These are phyloP conservation scores for Drosophila algonquin DNA, from an alignment of 2,888 invertebrate species.

Conservation along the genomic window DNA sequence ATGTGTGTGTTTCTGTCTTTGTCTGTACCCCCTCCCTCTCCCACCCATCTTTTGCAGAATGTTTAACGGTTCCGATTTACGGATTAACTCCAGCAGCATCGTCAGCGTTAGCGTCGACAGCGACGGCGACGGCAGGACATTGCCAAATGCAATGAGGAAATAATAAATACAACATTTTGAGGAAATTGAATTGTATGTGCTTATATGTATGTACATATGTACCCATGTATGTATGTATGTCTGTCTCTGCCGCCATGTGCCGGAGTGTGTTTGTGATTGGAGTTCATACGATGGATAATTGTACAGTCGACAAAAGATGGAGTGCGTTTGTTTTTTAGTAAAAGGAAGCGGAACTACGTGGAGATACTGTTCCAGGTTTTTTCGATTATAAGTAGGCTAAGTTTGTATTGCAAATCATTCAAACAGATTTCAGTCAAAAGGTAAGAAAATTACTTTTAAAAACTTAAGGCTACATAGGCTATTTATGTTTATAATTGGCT, in stretches of 20 bases:
- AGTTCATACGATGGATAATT: conserved; percentile 20
- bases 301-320: conserved; percentile 51
- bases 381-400: background rate
- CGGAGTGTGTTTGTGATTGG: conserved; percentile 32
- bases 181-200: conserved; percentile 79
- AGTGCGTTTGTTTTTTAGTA: too few relatives aligned
- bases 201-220: conserved; percentile 33
- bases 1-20: conserved; percentile 35
- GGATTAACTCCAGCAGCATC: conserved; percentile 57
- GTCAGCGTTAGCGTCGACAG: background rate
- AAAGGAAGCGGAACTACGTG: too few relatives aligned
- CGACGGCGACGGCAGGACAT: conserved; percentile 32
- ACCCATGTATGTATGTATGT: conserved; percentile 31
- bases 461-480: too few relatives aligned
- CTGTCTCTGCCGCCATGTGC: conserved; percentile 15
- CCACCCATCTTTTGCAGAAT: conserved; percentile 10
- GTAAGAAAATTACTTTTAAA: too few relatives aligned
- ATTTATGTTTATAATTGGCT: too few relatives aligned
- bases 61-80: conserved; percentile 75
- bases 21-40: conserved; percentile 14
- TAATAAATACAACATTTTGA: conserved; percentile 79
- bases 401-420: background rate
- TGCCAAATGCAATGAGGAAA: conserved; percentile 77
- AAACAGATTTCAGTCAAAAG: background rate
- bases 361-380: too few relatives aligned